These are phyloP conservation scores for Oryzias celebensis DNA, from an alignment of 2,113 vertebrate species.

Conservation along the genomic window DNA sequence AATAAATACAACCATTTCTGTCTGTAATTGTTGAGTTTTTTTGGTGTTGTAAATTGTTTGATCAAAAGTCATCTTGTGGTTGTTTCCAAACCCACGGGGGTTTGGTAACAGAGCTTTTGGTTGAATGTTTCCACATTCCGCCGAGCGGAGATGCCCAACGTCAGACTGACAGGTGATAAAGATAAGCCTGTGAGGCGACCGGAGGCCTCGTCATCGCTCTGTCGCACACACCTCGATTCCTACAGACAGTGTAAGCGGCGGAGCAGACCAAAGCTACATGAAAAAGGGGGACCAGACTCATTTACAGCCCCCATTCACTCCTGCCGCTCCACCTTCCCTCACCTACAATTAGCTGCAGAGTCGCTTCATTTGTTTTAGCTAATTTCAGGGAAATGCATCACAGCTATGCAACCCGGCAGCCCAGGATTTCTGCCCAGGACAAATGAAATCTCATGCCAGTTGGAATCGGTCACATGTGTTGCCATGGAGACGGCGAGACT, in stretches of 20 bases:
- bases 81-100: too few relatives aligned
- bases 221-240: conserved; percentile 36
- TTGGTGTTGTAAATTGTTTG: too few relatives aligned
- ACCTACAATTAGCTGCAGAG: conserved; percentile 46
- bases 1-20: too few relatives aligned
- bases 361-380: conserved; percentile 2
- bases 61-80: too few relatives aligned
- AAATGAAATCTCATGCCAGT: conserved; percentile 49
- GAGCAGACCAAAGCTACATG: neutral
- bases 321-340: neutral
- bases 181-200: conserved; percentile 55
- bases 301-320: conserved; percentile 11
- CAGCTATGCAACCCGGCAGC: conserved; percentile 17
- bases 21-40: too few relatives aligned
- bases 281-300: conserved; percentile 8
- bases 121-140: too few relatives aligned
- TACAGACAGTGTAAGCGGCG: conserved; percentile 51
- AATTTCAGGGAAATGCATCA: conserved; percentile 10
- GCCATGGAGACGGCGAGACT: conserved; percentile 44
- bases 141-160: conserved; percentile 37
- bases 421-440: conserved; percentile 24
- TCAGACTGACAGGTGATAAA: conserved; percentile 65
- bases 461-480: conserved; percentile 37
- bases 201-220: conserved; percentile 45
- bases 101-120: too few relatives aligned